A percentile compares a stretch with the other conserved stretches of the same genome.
These are phyloP conservation scores for Trachymyrmex cornetzi DNA, from an alignment of 1,140 invertebrate genomes.

Conservation along the genomic window DNA sequence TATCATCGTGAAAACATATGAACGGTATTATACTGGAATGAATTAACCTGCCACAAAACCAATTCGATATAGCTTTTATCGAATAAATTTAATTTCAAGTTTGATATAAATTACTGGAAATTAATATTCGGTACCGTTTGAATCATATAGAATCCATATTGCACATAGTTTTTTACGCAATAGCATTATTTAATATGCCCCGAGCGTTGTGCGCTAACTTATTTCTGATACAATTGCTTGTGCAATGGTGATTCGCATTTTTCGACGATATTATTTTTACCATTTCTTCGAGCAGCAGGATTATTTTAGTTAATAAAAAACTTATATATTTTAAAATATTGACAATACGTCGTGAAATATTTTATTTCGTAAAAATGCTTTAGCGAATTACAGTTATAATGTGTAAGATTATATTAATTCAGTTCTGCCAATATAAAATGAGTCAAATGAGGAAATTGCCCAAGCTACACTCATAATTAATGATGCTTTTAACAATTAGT, in stretches of 20 bases:
- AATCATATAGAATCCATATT: background rate
- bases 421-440: constrained; percentile 18
- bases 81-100: constrained; percentile 20
- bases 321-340: constrained; percentile 1
- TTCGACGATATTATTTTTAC: constrained; percentile 28
- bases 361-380: constrained; percentile 19
- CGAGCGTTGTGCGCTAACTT: constrained; percentile 4
- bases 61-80: background rate
- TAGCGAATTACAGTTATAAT: background rate
- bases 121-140: background rate
- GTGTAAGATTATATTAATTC: constrained; percentile 29
- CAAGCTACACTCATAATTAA: background rate
- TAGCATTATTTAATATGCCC: background rate
- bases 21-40: background rate
- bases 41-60: background rate
- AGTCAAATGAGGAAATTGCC: background rate
- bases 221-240: background rate
- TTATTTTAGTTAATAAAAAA: constrained; percentile 39
- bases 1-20: background rate
- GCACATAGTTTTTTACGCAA: background rate
- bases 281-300: constrained; percentile 22
- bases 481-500: constrained; percentile 26
- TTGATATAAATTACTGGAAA: background rate
- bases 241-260: background rate
- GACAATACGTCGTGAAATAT: constrained; percentile 8